Evolutionary conservation across 1,140 invertebrate genomes (phyloP), one percentile per base, ranked within the genome.

Genomic region (Brachionus plicatilis): DNA sequence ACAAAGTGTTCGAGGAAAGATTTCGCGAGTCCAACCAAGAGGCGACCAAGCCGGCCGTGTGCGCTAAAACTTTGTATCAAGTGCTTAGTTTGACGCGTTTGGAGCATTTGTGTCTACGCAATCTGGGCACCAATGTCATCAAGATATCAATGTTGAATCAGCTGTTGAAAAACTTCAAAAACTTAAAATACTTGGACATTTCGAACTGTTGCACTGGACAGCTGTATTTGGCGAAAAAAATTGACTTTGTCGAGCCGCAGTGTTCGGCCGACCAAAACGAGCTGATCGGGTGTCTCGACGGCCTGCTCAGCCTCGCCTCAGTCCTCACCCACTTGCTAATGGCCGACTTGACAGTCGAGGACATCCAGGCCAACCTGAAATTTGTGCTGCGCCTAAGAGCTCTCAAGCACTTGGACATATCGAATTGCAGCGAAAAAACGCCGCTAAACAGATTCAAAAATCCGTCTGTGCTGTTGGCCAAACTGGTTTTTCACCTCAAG

Each of bases 401-500:
- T 1, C 79, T 82, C 12, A 60, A 27, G n/a, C 53, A 65, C 20
- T 68, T 82, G 33, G 79, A 82, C 27, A 65, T 82, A 11, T 82
- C 79, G 3, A 82, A 65, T 66, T 82, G 79, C 29, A 43, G 79
- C 33, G 79, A 82, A 47, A 82, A 82, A 68, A 29, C 37, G 8
- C 53, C 65, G 8, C n/a, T 82, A 92, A 5, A 90, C 90, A 85
- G 94, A 92, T 82, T 50, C 88, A 86, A 89, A 0, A 92, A 92
- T 87, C 92, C 93, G 29, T 93, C 93, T 88, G 88, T 91, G 84
- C 90, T 92, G 29, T 88, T 97, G 33, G 89, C 91, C 37, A 90
- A 91, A 84, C 90, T 97, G 43, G 92, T 96, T 2, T 90, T 91
- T 65, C 93, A 90, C 87, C 90, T 97, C 86, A 93, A 94, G 0